Base-by-base conservation (phyloP, 2,888 invertebrate genomes). In the Stenchaetothrips biformis region DNA sequence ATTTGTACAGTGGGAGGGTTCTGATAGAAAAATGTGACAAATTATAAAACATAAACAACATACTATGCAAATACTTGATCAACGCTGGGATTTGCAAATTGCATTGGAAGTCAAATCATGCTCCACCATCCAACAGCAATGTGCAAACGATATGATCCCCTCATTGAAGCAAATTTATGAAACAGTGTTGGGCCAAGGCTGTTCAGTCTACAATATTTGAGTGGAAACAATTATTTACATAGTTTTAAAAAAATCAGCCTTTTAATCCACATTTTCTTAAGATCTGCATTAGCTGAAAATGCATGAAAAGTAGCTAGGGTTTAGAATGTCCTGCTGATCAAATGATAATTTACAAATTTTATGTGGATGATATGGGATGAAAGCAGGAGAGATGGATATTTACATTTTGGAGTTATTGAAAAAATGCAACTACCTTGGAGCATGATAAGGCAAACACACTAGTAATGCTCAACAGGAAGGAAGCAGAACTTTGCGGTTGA, bases 131-230 rank as follows among this genome's bases (percentile, higher is more conserved):
- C 13, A 9, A 11, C 13, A 11, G 67, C 67, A 25, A 25, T 74
- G 25, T 25, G 67, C 67, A 74, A 74, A 21, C 11, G 11, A 25
- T 8, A 74, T 74, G 21, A 2, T 25, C 67, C 37, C 37, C 37
- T 25, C 67, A 74, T 21, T 74, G 67, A 21, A 74, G 67, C 59
- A 59, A 18, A 74, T 7, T 25, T 25, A 74, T 74, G 7, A 74
- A 74, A 74, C 25, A 74, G 25, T 25, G 25, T 11, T 74, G 67
- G 67, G 67, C 25, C 25, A 74, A 74, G 67, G 67, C 67, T 74
- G 67, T 74, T 74, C 67, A 74, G 67, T 74, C 67, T 74, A 74
- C 67, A 25, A 25, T 74, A 25, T 74, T 59, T 74, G 67, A 74
- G 67, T 74, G 67, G 67, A 74, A 59, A 59, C 21, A 25, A 74